Evolutionary conservation across 1,140 invertebrate species (phyloP), one percentile per base, ranked within the genome.

Genomic region (Penaeus indicus): DNA sequence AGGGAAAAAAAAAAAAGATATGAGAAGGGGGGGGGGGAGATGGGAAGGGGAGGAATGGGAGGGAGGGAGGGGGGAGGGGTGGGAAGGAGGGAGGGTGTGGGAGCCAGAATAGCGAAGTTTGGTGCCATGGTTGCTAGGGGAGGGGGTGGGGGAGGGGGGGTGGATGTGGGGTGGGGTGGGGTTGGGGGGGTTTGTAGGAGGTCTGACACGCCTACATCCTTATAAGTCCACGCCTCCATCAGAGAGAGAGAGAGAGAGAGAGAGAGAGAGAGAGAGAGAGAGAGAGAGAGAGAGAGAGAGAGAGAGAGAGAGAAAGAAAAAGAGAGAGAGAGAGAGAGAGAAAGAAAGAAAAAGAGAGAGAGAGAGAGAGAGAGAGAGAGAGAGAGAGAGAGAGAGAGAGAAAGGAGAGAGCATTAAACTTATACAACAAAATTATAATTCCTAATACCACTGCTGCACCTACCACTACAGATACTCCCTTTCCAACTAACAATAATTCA

Each of bases 401-500:
- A 47, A 21, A 25, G n/a, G 81, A 83, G 81, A 83, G 61, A 83
- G 81, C n/a, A 83, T 22, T 22, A 62, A 3, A 61, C 54, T 54
- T 22, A 81, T 22, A 81, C 79, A 82, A 82, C 42, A 54, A 11
- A 62, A n/a, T 13, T 22, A 32, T 79, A 79, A 32, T 79, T 32
- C 10, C 42, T 11, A 79, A 79, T 77, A 77, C 8, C 32, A 78
- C 75, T 78, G 38, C n/a, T 78, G 47, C 8, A 25, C 5, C 75
- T 16, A 78, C 8, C 2, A n/a, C 75, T 78, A 78, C 75, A 25
- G 11, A 11, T 47, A 0, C 38, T 42, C 10, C 8, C 27, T n/a
- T n/a, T 8, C 21, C 11, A 27, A 78, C 18, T 78, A 78, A 22
- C 38, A 25, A 5, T 78, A 27, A 22, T 27, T 8, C 7, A 42